Evolutionary conservation across 2,888 invertebrate genomes (phyloP).

Genomic region (Pilophorus perplexus): DNA sequence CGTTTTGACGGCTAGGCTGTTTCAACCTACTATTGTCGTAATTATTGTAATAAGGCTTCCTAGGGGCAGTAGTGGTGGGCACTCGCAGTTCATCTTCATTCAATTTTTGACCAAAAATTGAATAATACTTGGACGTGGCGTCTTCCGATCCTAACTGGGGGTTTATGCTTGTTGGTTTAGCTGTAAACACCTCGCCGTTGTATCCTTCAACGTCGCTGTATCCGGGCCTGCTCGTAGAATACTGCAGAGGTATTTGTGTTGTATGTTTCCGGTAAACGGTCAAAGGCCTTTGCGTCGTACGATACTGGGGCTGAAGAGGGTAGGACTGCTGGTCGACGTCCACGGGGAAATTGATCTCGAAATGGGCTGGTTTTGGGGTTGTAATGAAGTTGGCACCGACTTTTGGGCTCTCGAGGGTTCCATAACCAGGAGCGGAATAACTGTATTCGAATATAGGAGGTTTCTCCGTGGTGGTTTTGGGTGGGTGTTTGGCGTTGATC

Average conservation of each 20-base stretch:
- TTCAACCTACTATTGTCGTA: slow-evolving; percentile 2
- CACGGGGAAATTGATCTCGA: slow-evolving; percentile 48
- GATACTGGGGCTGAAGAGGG: slow-evolving; percentile 10
- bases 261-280: background rate
- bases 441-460: slow-evolving; percentile 49
- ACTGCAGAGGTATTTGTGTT: slow-evolving; percentile 38
- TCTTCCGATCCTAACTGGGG: background rate
- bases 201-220: slow-evolving; percentile 16
- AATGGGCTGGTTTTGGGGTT: slow-evolving; percentile 55
- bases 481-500: slow-evolving; percentile 12
- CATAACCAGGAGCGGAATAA: slow-evolving; percentile 48
- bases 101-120: slow-evolving; percentile 69
- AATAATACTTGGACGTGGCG: slow-evolving; percentile 57
- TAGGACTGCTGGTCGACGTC: slow-evolving; percentile 50
- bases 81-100: slow-evolving; percentile 48
- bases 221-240: slow-evolving; percentile 50
- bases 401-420: slow-evolving; percentile 48
- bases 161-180: slow-evolving; percentile 59
- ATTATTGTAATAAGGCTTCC: slow-evolving; percentile 49
- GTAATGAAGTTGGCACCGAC: slow-evolving; percentile 53
- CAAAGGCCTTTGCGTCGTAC: background rate
- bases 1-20: slow-evolving; percentile 19
- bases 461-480: slow-evolving; percentile 43
- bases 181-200: slow-evolving; percentile 50
- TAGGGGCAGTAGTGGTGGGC: slow-evolving; percentile 49